Base-by-base conservation (phyloP, 2,797 vertebrate genomes). In the Antrozous pallidus region DNA sequence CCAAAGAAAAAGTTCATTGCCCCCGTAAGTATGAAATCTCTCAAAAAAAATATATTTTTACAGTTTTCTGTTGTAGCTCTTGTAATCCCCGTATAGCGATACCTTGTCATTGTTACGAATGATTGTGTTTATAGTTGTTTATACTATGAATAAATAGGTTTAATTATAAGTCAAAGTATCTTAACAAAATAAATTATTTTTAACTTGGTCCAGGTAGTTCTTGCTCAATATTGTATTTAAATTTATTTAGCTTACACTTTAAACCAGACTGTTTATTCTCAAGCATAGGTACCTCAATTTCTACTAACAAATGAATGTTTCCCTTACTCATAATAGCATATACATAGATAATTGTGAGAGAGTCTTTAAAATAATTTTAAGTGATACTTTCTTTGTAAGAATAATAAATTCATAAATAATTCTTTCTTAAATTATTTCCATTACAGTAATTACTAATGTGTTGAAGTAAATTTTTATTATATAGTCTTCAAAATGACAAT, bases 1-100 rank as follows among this genome's bases (percentile, higher is more conserved):
- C 98, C 16, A 99, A 99, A 97, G 98, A 99, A 84, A 99, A 99
- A 98, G 96, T 99, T 85, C 98, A 99, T 0, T 99, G 98, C 96
- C 99, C 99, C 69, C 98, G 99, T 99, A 98, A 97, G 98, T 98
- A 94, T 97, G 85, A 67, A 94, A 38, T 80, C 65, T 95, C n/a
- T 92, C 78, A 40, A 88, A 75, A 24, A 26, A 74, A 81, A 38
- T 70, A 58, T 22, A 10, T 83, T 45, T 61, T 88, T 95, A 63
- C 4, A 31, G 49, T 69, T 78, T 22, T 61, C 84, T 92, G 33
- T 82, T 67, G 14, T 20, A 67, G 18, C 84, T 83, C 61, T 70
- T 90, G 1, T 1, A 92, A 0, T 36, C 33, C 10, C 91, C 65
- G 6, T 31, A 24, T 51, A 70, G 31, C 47, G 26, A 31, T 73